Evolutionary conservation across 2,797 vertebrate species (phyloP).

Genomic region (Sebastes matsubarae): DNA sequence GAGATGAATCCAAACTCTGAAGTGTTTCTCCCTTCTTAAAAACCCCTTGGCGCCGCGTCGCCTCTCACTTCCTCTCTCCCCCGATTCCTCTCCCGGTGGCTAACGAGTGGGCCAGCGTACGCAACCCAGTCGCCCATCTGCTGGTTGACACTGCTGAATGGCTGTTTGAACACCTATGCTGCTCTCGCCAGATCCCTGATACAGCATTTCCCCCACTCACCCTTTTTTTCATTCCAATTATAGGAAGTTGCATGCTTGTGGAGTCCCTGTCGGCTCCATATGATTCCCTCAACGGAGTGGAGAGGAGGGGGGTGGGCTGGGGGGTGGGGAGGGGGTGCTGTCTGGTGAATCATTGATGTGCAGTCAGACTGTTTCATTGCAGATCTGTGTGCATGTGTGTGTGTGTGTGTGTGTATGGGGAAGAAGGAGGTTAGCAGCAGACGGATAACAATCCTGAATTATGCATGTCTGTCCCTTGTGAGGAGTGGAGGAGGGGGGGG

Average conservation of each 20-base stretch:
- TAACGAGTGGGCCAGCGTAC: slow-evolving; percentile 53
- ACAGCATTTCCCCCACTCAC: slow-evolving; percentile 54
- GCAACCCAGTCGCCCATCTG: slow-evolving; percentile 53
- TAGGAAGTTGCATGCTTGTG: slow-evolving; percentile 68
- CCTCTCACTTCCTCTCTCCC: neutral
- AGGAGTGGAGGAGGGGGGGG: slow-evolving; percentile 14
- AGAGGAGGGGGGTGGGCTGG: neutral
- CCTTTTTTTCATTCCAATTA: slow-evolving; percentile 71
- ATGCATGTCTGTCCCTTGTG: slow-evolving; percentile 49
- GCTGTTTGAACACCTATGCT: slow-evolving; percentile 68
- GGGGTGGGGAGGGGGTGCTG: neutral
- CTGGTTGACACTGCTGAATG: slow-evolving; percentile 70
- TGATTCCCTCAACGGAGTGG: slow-evolving; percentile 62
- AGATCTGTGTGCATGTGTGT: slow-evolving; percentile 47
- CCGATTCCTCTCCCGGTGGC: slow-evolving; percentile 25
- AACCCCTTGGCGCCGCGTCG: neutral
- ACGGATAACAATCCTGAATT: slow-evolving; percentile 65
- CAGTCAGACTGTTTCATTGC: slow-evolving; percentile 75
- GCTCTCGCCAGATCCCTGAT: slow-evolving; percentile 70
- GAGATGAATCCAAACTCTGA: slow-evolving; percentile 47
- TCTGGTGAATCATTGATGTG: slow-evolving; percentile 79
- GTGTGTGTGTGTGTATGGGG: slow-evolving; percentile 15
- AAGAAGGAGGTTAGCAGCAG: slow-evolving; percentile 48
- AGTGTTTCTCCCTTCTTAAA: slow-evolving; percentile 27
- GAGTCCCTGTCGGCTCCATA: slow-evolving; percentile 72